Percentiles rank a stretch among this genome's conserved stretches.
Evolutionary conservation across 2,113 vertebrate species (phyloP).

Genomic region (Ctenodactylus gundi): DNA sequence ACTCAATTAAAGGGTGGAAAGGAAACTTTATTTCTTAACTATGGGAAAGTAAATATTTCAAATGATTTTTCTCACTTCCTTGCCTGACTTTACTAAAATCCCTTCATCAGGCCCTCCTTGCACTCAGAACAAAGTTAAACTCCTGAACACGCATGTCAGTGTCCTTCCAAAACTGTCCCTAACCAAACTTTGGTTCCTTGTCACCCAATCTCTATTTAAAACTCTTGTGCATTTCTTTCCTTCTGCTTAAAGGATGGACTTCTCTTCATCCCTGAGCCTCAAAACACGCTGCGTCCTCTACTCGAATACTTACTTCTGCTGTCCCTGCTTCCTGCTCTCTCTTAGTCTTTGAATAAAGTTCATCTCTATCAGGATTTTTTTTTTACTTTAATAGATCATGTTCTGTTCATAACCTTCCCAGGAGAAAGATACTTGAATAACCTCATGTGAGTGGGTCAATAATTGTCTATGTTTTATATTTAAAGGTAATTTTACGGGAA

Average conservation of each 20-base stretch:
- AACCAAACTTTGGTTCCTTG: neutral
- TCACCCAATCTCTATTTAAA: neutral
- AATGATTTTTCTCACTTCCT: neutral
- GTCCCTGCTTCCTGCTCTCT: neutral
- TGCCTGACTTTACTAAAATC: neutral
- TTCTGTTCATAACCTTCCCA: neutral
- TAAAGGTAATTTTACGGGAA: neutral
- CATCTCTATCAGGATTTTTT: neutral
- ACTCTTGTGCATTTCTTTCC: neutral
- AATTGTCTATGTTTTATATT: neutral
- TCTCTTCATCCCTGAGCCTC: neutral
- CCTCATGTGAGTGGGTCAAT: neutral
- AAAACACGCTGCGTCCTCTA: neutral
- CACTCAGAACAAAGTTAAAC: neutral
- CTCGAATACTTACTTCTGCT: neutral
- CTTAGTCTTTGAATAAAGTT: neutral
- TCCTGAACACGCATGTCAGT: neutral
- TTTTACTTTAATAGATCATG: neutral
- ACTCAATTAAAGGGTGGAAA: neutral
- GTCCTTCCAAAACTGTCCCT: neutral
- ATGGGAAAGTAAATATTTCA: no score
- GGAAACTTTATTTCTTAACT: fast-evolving
- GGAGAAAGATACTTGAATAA: neutral
- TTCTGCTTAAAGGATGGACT: neutral
- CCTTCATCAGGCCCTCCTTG: fast-evolving